Evolutionary conservation across 2,113 vertebrate species (phyloP), one percentile per base, ranked within the genome.

Genomic region (Axis porcinus): DNA sequence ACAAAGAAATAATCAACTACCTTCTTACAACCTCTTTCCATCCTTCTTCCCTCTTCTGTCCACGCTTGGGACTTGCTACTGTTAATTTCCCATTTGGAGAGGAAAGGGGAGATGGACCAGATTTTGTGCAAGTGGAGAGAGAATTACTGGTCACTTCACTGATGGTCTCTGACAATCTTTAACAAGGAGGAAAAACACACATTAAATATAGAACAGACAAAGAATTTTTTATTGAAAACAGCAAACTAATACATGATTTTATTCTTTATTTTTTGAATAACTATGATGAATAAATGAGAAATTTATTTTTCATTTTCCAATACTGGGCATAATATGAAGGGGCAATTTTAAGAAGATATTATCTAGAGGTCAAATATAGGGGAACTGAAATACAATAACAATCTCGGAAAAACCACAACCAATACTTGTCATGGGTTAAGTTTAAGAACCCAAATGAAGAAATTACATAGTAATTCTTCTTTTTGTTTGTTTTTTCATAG

Each of bases 11-110:
- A 79, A 33, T 0, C 30, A 79, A 97, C 98, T 92, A 99, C 99
- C 99, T 99, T 99, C 99, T 99, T 94, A 99, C 99, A 55, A 99
- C 99, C 94, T 99, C 99, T 97, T 99, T 99, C 99, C 99, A 99
- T 12, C 99, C 99, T 97, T 99, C 99, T 99, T 99, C 99, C 97
- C 99, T 99, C 96, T 99, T 99, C 98, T 99, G 99, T 85, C 99
- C 99, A 98, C 99, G 99, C 95, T 99, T 99, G 74, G 99, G 99
- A 98, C 99, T 99, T 85, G 99, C 99, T 98, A 99, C 99, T 97
- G 99, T 99, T 98, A 99, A 99, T 97, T 99, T 99, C 93, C 99
- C 99, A 98, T 99, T 99, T 96, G 99, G 99, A 96, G 99, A 99
- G 89, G 99, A 99, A 97, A 99, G 98, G 17, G 99, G 99, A 98